These are phyloP conservation scores for Amblyopsis rosae DNA, from an alignment of 2,113 vertebrate genomes.

Conservation along the genomic window DNA sequence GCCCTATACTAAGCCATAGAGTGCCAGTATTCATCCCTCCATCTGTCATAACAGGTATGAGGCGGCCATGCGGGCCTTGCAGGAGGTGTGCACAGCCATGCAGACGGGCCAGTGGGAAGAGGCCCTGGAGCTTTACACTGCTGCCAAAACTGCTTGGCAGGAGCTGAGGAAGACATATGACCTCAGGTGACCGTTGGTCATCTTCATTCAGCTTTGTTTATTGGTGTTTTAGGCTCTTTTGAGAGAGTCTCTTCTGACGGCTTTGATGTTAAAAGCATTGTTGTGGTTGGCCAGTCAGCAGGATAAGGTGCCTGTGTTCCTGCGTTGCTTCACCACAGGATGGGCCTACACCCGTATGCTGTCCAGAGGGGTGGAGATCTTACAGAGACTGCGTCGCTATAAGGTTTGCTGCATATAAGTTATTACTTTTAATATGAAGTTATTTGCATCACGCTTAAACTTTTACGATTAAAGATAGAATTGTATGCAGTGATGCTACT, in stretches of 20 bases:
- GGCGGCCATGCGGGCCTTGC: slow-evolving; percentile 77
- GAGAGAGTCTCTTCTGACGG: neutral
- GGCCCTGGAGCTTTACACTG: slow-evolving; percentile 77
- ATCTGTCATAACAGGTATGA: slow-evolving; percentile 79
- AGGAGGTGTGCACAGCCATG: slow-evolving; percentile 82
- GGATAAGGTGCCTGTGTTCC: slow-evolving; percentile 81
- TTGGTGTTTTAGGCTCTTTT: slow-evolving; percentile 6
- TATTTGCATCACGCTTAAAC: neutral
- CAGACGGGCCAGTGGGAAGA: slow-evolving; percentile 85
- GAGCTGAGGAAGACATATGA: slow-evolving; percentile 74
- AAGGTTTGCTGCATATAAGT: slow-evolving; percentile 73
- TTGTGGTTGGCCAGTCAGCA: slow-evolving; percentile 75
- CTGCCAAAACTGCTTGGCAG: slow-evolving; percentile 80
- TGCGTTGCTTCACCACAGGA: slow-evolving; percentile 88
- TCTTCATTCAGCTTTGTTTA: neutral
- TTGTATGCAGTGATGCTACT: neutral
- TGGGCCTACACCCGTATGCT: slow-evolving; percentile 88
- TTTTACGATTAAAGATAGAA: neutral
- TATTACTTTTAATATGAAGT: neutral
- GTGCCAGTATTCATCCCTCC: neutral
- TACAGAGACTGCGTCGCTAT: slow-evolving; percentile 88
- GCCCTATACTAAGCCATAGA: too few species aligned
- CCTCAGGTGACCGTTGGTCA: slow-evolving; percentile 76
- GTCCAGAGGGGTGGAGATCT: slow-evolving; percentile 88
- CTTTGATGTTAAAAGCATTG: neutral